These are phyloP conservation scores for Sinotaia quadrata DNA, from an alignment of 2,888 invertebrate genomes.

Conservation along the genomic window DNA sequence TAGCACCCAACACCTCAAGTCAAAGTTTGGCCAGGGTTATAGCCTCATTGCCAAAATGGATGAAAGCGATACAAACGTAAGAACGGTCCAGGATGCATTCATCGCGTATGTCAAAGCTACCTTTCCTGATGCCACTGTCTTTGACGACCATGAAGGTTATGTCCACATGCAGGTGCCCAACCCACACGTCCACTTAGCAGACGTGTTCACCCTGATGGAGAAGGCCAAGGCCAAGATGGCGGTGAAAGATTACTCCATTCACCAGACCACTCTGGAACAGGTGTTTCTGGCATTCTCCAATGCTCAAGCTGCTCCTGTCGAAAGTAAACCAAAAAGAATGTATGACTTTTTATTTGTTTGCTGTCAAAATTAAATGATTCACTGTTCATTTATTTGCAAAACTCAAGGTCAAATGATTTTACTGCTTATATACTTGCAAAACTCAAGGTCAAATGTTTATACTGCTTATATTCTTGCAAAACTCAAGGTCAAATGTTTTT, in stretches of 20 bases:
- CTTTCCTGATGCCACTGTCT: constrained; percentile 15
- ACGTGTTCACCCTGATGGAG: constrained; percentile 71
- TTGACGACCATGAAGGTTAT: constrained; percentile 38
- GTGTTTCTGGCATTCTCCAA: constrained; percentile 74
- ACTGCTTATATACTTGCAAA: no score
- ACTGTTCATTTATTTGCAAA: no score
- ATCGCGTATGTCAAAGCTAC: not conserved
- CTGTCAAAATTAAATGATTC: no score
- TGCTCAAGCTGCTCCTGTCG: constrained; percentile 53
- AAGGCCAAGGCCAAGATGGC: constrained; percentile 52
- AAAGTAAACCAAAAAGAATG: no score
- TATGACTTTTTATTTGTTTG: no score
- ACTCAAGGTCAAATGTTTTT: no score
- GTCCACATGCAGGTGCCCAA: constrained; percentile 45
- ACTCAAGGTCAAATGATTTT: no score
- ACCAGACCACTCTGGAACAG: constrained; percentile 72
- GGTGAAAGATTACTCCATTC: constrained; percentile 70
- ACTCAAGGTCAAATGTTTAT: no score
- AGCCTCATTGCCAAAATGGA: constrained; percentile 75
- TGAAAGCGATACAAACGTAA: not conserved
- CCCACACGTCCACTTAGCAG: constrained; percentile 61
- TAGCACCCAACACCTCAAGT: no score
- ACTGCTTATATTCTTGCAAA: no score
- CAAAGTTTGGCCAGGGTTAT: constrained; percentile 80
- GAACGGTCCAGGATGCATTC: not conserved